These are phyloP conservation scores for Zeus faber DNA, from an alignment of 2,113 vertebrate genomes.

Conservation along the genomic window DNA sequence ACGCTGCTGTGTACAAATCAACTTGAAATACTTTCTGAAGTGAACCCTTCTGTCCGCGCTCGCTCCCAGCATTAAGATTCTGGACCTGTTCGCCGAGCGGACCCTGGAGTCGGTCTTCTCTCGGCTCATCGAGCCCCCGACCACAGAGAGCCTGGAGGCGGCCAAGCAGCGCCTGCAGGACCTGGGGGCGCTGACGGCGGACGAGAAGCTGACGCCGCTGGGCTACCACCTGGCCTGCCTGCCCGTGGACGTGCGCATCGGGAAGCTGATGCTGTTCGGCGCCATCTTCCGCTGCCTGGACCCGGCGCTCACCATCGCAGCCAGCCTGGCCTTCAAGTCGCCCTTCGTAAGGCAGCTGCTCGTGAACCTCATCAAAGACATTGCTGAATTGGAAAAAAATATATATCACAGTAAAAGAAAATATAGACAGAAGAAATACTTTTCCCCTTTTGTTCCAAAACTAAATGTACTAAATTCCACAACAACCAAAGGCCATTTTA, in stretches of 20 bases:
- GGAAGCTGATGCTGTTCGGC: conserved; percentile 95
- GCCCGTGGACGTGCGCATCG: conserved; percentile 95
- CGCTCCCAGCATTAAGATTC: conserved; percentile 87
- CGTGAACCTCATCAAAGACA: too few relatives aligned
- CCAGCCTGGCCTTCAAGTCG: conserved; percentile 93
- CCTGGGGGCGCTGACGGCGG: conserved; percentile 85
- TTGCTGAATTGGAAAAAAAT: not conserved
- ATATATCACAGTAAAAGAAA: too few relatives aligned
- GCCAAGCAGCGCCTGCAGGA: conserved; percentile 89
- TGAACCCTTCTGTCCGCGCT: not conserved
- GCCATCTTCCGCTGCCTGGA: conserved; percentile 97
- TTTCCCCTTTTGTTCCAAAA: too few relatives aligned
- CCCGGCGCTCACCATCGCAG: conserved; percentile 93
- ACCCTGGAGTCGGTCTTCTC: conserved; percentile 84
- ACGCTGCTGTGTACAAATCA: too few relatives aligned
- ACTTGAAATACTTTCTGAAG: too few relatives aligned
- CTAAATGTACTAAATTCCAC: too few relatives aligned
- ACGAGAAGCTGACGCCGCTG: conserved; percentile 90
- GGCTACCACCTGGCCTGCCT: conserved; percentile 95
- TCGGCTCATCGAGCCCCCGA: conserved; percentile 88
- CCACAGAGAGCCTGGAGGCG: conserved; percentile 75
- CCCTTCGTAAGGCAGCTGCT: conserved; percentile 91
- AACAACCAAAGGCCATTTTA: too few relatives aligned
- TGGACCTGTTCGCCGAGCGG: conserved; percentile 86
- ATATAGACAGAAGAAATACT: too few relatives aligned